Evolutionary conservation across 1,140 invertebrate genomes (phyloP).

Genomic region (Bacillus rossius): DNA sequence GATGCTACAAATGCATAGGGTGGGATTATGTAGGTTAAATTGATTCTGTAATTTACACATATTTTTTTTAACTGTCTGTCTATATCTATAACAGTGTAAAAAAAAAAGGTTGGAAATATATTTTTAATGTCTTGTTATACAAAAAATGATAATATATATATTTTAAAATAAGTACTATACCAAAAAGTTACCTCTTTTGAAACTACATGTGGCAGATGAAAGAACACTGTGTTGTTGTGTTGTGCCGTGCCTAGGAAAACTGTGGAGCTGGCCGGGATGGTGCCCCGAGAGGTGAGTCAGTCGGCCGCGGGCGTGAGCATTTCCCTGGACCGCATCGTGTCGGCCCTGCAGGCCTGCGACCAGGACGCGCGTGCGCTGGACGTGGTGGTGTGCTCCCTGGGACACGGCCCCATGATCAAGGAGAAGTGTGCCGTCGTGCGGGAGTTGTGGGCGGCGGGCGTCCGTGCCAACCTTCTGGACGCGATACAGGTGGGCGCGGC

Average conservation of each 20-base stretch:
- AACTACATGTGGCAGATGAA: too few relatives aligned
- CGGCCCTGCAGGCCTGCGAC: constrained; percentile 46
- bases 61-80: too few relatives aligned
- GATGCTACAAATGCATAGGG: too few relatives aligned
- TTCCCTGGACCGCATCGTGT: constrained; percentile 62
- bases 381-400: constrained; percentile 59
- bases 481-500: constrained; percentile 46
- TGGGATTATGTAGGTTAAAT: too few relatives aligned
- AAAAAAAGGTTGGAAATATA: too few relatives aligned
- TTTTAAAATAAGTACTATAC: too few relatives aligned
- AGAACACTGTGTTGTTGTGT: constrained; percentile 22
- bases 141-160: too few relatives aligned
- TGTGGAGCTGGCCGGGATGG: constrained; percentile 35
- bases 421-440: constrained; percentile 56
- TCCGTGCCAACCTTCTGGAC: constrained; percentile 48
- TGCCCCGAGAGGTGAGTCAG: constrained; percentile 43
- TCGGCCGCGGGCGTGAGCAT: constrained; percentile 69
- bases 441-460: constrained; percentile 52
- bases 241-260: constrained; percentile 40
- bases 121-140: too few relatives aligned
- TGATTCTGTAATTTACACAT: too few relatives aligned
- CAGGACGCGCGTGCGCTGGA: constrained; percentile 46
- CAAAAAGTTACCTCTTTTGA: too few relatives aligned
- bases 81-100: too few relatives aligned
- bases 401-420: constrained; percentile 47